Evolutionary conservation across 2,113 vertebrate species (phyloP).

Genomic region (Phylloscopus trochiloides): DNA sequence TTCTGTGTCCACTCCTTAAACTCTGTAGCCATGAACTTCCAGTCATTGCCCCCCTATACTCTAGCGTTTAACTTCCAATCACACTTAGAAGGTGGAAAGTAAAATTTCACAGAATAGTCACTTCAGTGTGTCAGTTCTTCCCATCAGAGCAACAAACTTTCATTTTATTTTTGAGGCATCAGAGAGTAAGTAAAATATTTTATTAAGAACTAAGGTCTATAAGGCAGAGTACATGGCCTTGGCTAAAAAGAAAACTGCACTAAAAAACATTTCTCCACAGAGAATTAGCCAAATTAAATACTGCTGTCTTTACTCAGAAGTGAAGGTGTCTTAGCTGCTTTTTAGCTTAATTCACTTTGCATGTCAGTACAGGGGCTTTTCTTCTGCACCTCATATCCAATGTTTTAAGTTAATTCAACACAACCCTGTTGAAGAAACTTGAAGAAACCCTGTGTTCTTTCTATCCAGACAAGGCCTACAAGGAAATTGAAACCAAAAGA

Average conservation of each 20-base stretch:
- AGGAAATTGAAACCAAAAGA: not conserved
- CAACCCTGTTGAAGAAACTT: not conserved
- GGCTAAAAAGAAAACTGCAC: not conserved
- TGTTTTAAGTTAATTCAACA: not conserved
- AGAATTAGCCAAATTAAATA: not conserved
- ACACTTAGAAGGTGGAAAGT: not conserved
- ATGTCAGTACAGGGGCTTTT: not conserved
- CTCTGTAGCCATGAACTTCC: not conserved
- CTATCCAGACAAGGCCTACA: not conserved
- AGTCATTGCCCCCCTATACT: not conserved
- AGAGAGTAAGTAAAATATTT: not conserved
- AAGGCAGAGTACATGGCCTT: not conserved
- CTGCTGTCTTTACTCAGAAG: not conserved
- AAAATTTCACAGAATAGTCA: not conserved
- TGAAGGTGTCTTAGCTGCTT: not conserved
- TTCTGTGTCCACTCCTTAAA: not conserved
- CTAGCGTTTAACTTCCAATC: not conserved
- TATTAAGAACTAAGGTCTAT: not conserved
- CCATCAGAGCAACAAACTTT: not conserved
- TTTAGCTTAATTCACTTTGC: not conserved
- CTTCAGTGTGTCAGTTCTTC: not conserved
- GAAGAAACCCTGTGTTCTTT: not conserved
- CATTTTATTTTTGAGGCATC: not conserved
- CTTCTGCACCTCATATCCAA: not conserved
- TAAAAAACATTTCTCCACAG: not conserved